Evolutionary conservation across 2,113 vertebrate genomes (phyloP), one percentile per base, ranked within the genome.

Genomic region (Leptosomus discolor): DNA sequence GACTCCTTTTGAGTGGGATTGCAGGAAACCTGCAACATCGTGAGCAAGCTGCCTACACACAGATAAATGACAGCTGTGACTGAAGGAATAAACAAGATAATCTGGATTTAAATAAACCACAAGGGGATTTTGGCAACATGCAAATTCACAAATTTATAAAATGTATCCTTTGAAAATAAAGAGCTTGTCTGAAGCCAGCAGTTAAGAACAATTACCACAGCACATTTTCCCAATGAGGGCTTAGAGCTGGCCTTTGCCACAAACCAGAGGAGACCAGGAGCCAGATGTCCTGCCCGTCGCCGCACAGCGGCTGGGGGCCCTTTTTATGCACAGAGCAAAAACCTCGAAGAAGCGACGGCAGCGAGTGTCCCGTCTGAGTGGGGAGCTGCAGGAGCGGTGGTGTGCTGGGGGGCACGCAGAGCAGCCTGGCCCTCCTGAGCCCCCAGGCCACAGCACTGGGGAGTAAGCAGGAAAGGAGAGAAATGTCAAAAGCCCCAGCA

Each of bases 81-180:
- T 94, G 96, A 98, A 96, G 95, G 95, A 98, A 98, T 98, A 98
- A 98, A 98, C 98, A 97, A 96, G 94, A 97, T 98, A 97, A 98
- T 98, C 97, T 96, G 96, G 97, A 97, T 95, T 98, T 98, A 96
- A 88, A 97, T 95, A 97, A 98, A 92, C 89, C 95, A 88, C 92
- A 48, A 74, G 97, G 96, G 97, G 94, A 92, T 95, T 96, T 92
- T 95, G 97, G 98, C 97, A 97, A 92, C 94, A 93, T 98, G 97
- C 85, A 95, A 96, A 97, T 96, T 88, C 95, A 10, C 96, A 90
- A 91, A 97, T 96, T 90, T 97, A 90, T 96, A 96, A 97, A 96
- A 97, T 67, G 95, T 88, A 80, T 87, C 94, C 90, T 97, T 97
- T 97, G 97, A 96, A 97, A 97, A 95, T 94, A 95, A 97, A 97